These are phyloP conservation scores for Trinorchestia longiramus DNA, from an alignment of 1,140 invertebrate genomes.

Conservation along the genomic window DNA sequence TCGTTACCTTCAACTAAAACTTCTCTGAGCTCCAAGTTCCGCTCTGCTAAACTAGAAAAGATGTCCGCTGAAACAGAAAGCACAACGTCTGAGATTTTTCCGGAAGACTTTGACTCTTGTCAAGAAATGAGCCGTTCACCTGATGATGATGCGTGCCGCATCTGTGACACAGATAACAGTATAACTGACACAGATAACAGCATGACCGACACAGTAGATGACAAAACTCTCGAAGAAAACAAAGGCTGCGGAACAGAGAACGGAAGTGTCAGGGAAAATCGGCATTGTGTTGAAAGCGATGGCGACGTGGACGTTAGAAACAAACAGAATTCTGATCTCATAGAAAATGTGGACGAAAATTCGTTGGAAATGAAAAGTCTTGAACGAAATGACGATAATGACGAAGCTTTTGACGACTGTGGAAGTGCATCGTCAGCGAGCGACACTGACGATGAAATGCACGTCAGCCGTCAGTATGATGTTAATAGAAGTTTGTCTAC, in stretches of 20 bases:
- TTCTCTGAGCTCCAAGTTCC: conserved; percentile 28
- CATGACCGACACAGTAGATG: neutral
- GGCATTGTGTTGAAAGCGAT: neutral
- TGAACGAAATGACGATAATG: conserved; percentile 30
- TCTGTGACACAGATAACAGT: conserved; percentile 47
- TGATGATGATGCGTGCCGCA: neutral
- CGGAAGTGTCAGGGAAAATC: neutral
- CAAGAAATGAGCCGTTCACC: neutral
- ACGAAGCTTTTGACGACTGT: conserved; percentile 40
- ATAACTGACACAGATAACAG: conserved; percentile 45
- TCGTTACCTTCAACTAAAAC: neutral
- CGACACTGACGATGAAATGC: conserved; percentile 65
- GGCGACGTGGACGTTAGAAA: neutral
- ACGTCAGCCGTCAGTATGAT: conserved; percentile 63
- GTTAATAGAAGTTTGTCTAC: conserved; percentile 61
- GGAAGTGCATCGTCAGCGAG: conserved; percentile 57
- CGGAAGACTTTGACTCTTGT: neutral
- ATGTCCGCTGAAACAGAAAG: conserved; percentile 23
- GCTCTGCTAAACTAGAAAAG: neutral
- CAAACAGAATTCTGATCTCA: conserved; percentile 10
- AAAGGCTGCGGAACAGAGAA: neutral
- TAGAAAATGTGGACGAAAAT: neutral
- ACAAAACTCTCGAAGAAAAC: neutral
- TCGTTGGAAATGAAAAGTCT: conserved; percentile 21
- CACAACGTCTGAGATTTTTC: neutral